A percentile compares a stretch with the other conserved stretches of the same genome.
These are phyloP conservation scores for Pogona vitticeps DNA, from an alignment of 2,113 vertebrate species.

Conservation along the genomic window DNA sequence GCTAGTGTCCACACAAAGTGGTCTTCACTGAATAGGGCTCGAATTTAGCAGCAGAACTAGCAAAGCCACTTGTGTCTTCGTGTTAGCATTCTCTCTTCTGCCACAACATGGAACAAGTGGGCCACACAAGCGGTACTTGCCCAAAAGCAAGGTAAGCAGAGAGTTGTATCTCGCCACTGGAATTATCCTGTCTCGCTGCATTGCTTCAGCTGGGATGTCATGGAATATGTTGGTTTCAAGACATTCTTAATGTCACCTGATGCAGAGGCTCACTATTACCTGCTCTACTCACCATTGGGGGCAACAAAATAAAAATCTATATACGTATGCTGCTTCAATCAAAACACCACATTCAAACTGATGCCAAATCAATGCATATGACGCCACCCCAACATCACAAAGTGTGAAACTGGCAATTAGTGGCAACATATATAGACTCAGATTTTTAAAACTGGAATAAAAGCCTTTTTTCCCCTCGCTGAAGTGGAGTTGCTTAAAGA, in stretches of 20 bases:
- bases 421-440: neutral
- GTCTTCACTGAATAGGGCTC: neutral
- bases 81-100: neutral
- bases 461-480: too few relatives aligned
- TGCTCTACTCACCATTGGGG: neutral
- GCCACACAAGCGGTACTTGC: neutral
- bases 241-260: neutral
- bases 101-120: neutral
- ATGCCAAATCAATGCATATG: neutral
- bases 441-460: neutral
- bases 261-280: neutral
- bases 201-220: too few relatives aligned
- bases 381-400: neutral
- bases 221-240: neutral
- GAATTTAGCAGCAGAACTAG: neutral
- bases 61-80: too few relatives aligned
- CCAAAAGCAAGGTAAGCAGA: neutral
- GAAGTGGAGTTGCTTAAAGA: neutral
- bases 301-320: neutral
- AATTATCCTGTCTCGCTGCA: neutral
- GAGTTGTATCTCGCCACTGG: neutral
- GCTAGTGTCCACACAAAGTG: neutral
- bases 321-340: neutral
- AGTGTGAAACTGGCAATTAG: neutral
- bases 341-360: neutral